These are phyloP conservation scores for Mesitornis unicolor DNA, from an alignment of 2,113 vertebrate genomes.

Conservation along the genomic window DNA sequence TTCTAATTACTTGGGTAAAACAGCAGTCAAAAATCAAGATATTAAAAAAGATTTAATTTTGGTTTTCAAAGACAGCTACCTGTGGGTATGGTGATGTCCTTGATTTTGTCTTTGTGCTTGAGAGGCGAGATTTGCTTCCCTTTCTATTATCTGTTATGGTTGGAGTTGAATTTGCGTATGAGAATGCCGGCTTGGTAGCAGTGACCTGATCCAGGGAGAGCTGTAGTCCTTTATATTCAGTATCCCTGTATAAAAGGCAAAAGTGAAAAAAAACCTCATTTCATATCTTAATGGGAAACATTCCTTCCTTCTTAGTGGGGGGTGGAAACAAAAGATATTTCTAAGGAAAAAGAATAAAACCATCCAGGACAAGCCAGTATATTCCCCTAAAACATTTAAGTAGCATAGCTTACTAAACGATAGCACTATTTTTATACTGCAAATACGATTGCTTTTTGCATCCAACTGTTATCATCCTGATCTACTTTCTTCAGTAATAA, in stretches of 20 bases:
- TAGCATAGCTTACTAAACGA: background rate
- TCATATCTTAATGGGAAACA: conserved; percentile 4
- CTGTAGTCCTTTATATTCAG: conserved; percentile 95
- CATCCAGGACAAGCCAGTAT: background rate
- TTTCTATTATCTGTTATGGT: conserved; percentile 83
- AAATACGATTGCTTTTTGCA: conserved; percentile 3
- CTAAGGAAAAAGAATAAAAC: background rate
- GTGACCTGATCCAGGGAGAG: conserved; percentile 94
- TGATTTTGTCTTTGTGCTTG: conserved; percentile 86
- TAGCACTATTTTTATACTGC: background rate
- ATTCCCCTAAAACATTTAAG: background rate
- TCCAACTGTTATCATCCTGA: conserved; percentile 12
- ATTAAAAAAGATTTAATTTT: background rate
- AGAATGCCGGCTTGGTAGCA: conserved; percentile 85
- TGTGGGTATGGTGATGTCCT: conserved; percentile 94
- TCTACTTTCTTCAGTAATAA: conserved; percentile 1
- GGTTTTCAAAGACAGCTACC: conserved; percentile 68
- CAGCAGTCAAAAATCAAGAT: conserved; percentile 17
- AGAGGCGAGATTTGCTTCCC: conserved; percentile 80
- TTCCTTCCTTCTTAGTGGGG: background rate
- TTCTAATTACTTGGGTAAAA: background rate
- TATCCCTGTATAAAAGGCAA: conserved; percentile 81
- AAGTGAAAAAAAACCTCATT: conserved; percentile 55
- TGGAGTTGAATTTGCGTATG: conserved; percentile 82
- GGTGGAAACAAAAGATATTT: background rate